These are phyloP conservation scores for Drosophila anomalipes DNA, from an alignment of 2,888 invertebrate species.

Conservation along the genomic window DNA sequence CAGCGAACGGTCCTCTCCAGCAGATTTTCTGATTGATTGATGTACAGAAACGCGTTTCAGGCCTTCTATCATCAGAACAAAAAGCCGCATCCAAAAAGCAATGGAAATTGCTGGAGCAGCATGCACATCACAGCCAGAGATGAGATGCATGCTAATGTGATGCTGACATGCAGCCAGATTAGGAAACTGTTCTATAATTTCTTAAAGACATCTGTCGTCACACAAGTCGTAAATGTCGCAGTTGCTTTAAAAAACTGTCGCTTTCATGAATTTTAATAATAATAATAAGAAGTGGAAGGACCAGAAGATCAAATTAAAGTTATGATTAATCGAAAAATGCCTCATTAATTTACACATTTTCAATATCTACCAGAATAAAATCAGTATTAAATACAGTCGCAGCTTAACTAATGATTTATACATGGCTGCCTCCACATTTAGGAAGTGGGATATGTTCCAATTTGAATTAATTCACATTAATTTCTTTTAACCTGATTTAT, in stretches of 20 bases:
- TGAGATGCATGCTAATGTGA: conserved; percentile 29
- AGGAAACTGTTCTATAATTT: conserved; percentile 2
- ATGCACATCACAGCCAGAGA: conserved; percentile 7
- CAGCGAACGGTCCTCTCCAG: conserved; percentile 15
- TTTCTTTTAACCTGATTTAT: conserved; percentile 2
- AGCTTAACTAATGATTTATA: background rate
- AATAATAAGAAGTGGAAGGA: background rate
- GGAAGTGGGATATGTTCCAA: background rate
- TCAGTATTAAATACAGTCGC: background rate
- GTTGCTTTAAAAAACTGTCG: background rate
- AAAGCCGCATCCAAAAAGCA: conserved; percentile 5
- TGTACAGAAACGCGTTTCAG: background rate
- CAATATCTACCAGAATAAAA: background rate
- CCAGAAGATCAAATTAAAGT: background rate
- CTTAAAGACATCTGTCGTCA: background rate
- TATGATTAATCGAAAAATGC: background rate
- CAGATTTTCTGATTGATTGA: conserved; percentile 14
- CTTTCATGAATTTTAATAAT: background rate
- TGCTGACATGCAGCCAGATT: conserved; percentile 9
- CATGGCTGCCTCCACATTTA: background rate
- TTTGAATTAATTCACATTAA: background rate
- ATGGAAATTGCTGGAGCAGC: conserved; percentile 11
- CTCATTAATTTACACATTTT: background rate
- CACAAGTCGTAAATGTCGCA: background rate
- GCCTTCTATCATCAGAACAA: conserved; percentile 22